phyloP scores from a whole-genome alignment of 1,140 invertebrate species.

The Drosophila nasuta region DNA sequence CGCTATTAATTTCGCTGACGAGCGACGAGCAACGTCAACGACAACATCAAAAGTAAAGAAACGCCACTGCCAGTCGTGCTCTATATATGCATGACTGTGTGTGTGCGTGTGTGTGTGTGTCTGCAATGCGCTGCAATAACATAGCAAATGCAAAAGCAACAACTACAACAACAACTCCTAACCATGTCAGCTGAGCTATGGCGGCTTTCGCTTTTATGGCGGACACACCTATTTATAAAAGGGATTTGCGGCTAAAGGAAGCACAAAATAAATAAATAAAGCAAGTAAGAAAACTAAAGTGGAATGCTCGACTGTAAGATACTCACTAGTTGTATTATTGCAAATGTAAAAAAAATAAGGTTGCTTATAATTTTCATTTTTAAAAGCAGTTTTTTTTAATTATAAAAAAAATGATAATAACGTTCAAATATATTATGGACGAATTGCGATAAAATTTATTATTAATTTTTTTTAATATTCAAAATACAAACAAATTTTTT shows the following conservation, averaged over 20 bases:
- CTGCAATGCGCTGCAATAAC: conserved; percentile 60
- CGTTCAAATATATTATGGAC: too few species aligned
- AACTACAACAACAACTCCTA: conserved; percentile 10
- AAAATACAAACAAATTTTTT: too few species aligned
- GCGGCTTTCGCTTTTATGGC: conserved; percentile 75
- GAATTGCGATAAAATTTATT: too few species aligned
- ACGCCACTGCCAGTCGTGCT: conserved; percentile 54
- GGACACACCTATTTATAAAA: conserved; percentile 77
- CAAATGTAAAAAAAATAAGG: too few species aligned
- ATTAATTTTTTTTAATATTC: too few species aligned
- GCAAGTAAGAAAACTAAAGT: neutral
- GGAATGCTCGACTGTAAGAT: neutral
- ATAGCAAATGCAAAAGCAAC: neutral
- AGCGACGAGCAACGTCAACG: conserved; percentile 56
- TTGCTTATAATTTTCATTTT: too few species aligned
- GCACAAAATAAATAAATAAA: conserved; percentile 35
- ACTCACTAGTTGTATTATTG: too few species aligned
- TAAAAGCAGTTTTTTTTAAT: too few species aligned
- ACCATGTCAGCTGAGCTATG: conserved; percentile 40
- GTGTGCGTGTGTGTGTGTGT: neutral
- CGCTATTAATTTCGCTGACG: conserved; percentile 80
- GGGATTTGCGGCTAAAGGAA: conserved; percentile 72
- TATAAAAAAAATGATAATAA: too few species aligned
- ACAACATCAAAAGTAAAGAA: conserved; percentile 75
- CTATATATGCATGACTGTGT: conserved; percentile 15